Evolutionary conservation across 2,797 vertebrate species (phyloP), one percentile per base, ranked within the genome.

Genomic region (Eptatretus atami): DNA sequence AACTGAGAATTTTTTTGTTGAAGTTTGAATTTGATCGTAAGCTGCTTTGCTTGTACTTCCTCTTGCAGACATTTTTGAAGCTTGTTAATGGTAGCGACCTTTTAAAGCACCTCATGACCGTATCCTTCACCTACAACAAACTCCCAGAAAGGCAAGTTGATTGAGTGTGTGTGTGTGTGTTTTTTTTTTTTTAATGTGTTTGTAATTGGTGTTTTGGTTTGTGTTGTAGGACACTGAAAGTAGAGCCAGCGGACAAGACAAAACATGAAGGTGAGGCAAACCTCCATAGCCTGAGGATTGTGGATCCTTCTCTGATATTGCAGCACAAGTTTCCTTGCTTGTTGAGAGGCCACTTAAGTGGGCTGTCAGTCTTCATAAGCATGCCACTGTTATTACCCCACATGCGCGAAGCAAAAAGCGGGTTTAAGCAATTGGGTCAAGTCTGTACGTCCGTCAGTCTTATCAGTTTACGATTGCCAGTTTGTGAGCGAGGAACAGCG

Each of bases 111-210:
- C 73, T 98, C 73, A 98, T 95, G 75, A 92, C 85, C 69, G 86
- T 98, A 77, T 84, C 90, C 70, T 98, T 92, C 76, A 98, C 90
- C 8, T 98, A 98, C 64, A 87, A 94, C 78, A 93, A 98, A 78
- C 81, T 98, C 65, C 85, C 84, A 63, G 85, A 87, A 79, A 85
- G 90, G 88, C 92, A 66, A 68, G 63, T 63, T 54, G 65, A 10
- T n/a, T 60, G 24, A 15, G 9, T 9, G 25, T 25, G 25, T 61
- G n/a, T n/a, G 57, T n/a, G n/a, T n/a, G n/a, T 10, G 10, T n/a
- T n/a, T n/a, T n/a, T n/a, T n/a, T n/a, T n/a, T n/a, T n/a, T n/a
- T n/a, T n/a, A n/a, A n/a, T n/a, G 1, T n/a, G 57, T 25, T 61
- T 25, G 10, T n/a, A 12, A 25, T n/a, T 61, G 25, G n/a, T 61